These are phyloP conservation scores for Echinarachnius parma DNA, from an alignment of 53 echinoderm and acorn worm species.

Conservation along the genomic window DNA sequence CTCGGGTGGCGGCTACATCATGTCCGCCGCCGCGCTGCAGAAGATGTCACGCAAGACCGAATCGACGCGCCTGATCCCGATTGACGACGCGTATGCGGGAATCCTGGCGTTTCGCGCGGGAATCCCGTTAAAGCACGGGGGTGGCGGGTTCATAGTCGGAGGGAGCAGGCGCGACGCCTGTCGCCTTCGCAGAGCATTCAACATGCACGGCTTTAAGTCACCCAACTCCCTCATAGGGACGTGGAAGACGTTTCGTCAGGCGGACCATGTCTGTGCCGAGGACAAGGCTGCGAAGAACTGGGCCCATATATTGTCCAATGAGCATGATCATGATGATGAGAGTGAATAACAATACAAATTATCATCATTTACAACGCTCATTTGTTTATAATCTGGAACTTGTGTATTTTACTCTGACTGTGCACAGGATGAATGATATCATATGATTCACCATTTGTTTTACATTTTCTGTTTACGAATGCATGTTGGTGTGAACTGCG, in stretches of 20 bases:
- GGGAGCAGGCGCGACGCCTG: constrained; percentile 79
- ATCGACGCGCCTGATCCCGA: constrained; percentile 7
- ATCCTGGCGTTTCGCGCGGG: constrained; percentile 43
- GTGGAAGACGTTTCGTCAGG: constrained; percentile 65
- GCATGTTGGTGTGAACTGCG: too few species aligned
- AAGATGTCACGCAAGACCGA: constrained; percentile 59
- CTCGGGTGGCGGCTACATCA: constrained; percentile 35
- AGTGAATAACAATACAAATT: too few species aligned
- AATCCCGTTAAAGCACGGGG: constrained; percentile 43
- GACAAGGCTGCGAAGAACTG: constrained; percentile 22
- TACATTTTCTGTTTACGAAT: too few species aligned
- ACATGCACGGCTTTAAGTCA: constrained; percentile 81
- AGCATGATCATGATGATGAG: too few species aligned
- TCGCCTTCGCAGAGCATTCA: constrained; percentile 72
- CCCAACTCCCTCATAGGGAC: constrained; percentile 58
- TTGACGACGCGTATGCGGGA: constrained; percentile 35
- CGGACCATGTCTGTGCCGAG: constrained; percentile 48
- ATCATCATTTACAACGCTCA: too few species aligned
- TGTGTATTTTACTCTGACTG: too few species aligned
- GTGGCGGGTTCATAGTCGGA: constrained; percentile 73
- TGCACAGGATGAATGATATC: too few species aligned
- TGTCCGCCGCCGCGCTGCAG: constrained; percentile 15
- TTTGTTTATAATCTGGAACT: too few species aligned
- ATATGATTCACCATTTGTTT: too few species aligned
- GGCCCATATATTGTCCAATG: constrained; percentile 35